These are phyloP conservation scores for Hemithea aestivaria DNA, from an alignment of 2,888 invertebrate species.

Conservation along the genomic window DNA sequence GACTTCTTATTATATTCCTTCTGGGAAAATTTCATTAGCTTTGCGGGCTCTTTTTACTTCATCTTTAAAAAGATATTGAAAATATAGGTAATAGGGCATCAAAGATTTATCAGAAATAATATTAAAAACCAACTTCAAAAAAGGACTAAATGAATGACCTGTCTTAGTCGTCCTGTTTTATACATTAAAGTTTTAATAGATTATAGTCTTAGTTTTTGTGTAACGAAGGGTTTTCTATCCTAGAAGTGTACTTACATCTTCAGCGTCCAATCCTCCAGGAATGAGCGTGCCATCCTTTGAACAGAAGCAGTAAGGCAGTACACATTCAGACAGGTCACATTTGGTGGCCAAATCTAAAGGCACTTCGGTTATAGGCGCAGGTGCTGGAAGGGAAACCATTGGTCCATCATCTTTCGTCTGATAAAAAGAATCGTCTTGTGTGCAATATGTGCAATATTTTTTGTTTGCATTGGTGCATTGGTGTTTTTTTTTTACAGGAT, in stretches of 20 bases:
- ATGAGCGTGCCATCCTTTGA: conserved; percentile 94
- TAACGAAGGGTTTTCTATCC: no score
- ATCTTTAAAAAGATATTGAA: conserved; percentile 9
- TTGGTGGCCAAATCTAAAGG: conserved; percentile 88
- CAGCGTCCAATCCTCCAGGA: conserved; percentile 89
- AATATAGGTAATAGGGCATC: no score
- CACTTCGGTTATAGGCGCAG: conserved; percentile 88
- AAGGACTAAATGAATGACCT: no score
- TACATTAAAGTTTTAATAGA: no score
- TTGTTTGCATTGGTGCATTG: no score
- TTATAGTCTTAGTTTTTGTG: no score
- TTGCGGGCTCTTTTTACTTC: no score
- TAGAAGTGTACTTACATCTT: conserved; percentile 80
- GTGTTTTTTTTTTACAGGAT: no score
- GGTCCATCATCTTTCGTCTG: background rate
- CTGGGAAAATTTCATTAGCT: background rate
- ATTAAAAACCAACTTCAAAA: no score
- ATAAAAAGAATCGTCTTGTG: conserved; percentile 15
- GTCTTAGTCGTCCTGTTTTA: no score
- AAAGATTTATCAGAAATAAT: no score
- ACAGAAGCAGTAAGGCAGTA: conserved; percentile 93
- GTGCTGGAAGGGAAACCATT: conserved; percentile 76
- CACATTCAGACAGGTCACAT: conserved; percentile 87
- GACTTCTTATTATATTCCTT: conserved; percentile 1
- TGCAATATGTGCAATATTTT: no score